Evolutionary conservation across 2,888 invertebrate species (phyloP).

Genomic region (Sinhomidia bicolor): DNA sequence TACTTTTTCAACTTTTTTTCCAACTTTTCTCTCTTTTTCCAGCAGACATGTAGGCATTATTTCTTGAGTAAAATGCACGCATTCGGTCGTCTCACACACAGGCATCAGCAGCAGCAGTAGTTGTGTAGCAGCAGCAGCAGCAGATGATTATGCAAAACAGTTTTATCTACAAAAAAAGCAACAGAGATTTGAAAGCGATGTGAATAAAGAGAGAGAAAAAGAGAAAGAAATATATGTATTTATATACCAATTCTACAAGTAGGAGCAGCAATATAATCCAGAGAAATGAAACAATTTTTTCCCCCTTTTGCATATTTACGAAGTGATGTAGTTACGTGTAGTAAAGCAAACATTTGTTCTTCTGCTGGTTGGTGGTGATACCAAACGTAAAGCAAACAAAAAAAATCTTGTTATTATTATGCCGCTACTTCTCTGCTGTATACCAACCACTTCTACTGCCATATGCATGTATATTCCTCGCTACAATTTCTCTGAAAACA

Average conservation of each 20-base stretch:
- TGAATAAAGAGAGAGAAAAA: not conserved
- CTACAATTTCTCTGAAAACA: not conserved
- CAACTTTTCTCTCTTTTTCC: not conserved
- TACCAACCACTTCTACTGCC: not conserved
- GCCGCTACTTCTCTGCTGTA: not conserved
- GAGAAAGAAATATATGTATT: not conserved
- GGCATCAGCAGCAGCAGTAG: not conserved
- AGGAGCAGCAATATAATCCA: not conserved
- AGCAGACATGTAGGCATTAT: not conserved
- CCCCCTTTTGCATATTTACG: conserved; percentile 34
- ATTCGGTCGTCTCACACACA: not conserved
- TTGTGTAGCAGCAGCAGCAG: conserved; percentile 1
- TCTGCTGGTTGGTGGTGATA: conserved; percentile 20
- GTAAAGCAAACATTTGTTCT: conserved; percentile 37
- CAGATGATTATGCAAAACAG: conserved; percentile 35
- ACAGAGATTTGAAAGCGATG: conserved; percentile 26
- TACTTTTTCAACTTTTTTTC: not conserved
- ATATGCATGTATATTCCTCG: not conserved
- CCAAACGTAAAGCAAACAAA: conserved; percentile 3
- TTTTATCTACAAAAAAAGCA: conserved; percentile 28
- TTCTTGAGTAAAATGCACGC: not conserved
- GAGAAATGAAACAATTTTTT: conserved; percentile 40
- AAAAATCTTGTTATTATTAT: not conserved
- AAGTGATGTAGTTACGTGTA: not conserved
- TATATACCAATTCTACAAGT: conserved; percentile 40